Evolutionary conservation across 1,140 invertebrate species (phyloP), one percentile per base, ranked within the genome.

Genomic region (Zaprionus davidi): DNA sequence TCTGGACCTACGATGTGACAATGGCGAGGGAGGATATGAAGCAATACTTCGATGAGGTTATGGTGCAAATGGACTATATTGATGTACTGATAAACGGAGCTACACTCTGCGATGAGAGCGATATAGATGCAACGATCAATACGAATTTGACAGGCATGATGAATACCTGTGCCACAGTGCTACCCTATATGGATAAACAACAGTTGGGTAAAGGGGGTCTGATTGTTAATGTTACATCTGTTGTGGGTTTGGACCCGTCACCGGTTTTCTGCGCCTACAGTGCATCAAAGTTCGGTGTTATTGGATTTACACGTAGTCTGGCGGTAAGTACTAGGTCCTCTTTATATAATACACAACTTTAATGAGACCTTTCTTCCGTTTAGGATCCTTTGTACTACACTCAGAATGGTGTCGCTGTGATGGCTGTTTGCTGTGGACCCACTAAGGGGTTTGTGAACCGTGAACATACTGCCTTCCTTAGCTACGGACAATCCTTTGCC

Each of bases 211-310:
- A 92, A 15, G 95, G 95, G 38, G 95, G 95, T 9, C 93, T 95
- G 4, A 94, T 96, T 53, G 93, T 96, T 2, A 96, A 96, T 75
- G 84, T 95, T 3, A 93, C 94, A 11, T 95, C 95, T 0, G 94
- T 95, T 41, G 91, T 94, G 65, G 95, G 95, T 26, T 90, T 95
- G 64, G 81, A 92, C 41, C 91, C 91, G 1, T 77, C 86, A 4
- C 86, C 86, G 11, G 83, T 91, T 1, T 79, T 91, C 22, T 94
- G 94, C 12, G 87, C 93, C 2, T 94, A 94, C 71, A 82, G 79
- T 49, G 94, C 92, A n/a, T 92, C 93, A 0, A 95, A 94, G 60
- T 93, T 93, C 71, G 93, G 93, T 13, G 91, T 94, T 0, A 81
- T 94, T 57, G 93, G 93, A 0, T 93, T 93, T 36, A 94, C 94